Base-by-base conservation (phyloP, 2,113 vertebrate species). In the Vanacampus margaritifer region DNA sequence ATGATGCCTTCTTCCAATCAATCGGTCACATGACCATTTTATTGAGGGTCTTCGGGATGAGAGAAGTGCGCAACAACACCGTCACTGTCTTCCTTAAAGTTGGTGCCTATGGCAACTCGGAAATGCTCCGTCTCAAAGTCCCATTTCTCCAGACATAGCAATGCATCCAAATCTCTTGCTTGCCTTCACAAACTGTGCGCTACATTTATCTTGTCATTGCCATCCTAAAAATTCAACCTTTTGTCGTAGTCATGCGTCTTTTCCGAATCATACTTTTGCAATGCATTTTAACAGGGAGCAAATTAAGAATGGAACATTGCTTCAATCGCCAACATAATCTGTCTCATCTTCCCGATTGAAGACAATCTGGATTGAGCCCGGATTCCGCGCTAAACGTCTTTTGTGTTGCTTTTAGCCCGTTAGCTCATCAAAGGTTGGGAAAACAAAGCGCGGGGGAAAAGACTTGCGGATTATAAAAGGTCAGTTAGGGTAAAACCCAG, bases 71-170 rank as follows among this genome's bases (percentile, higher is more conserved):
- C 71, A 75, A 79, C 78, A 73, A 68, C 64, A 64, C 75, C 65
- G 54, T 84, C 64, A 80, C 48, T 36, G 67, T 50, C 68, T 80
- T 79, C 71, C 72, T 77, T 76, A 73, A 62, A 16, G 23, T 57
- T 65, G 67, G 74, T 79, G 77, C 79, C 74, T 74, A 82, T 84
- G 84, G 83, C 82, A 84, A 76, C 80, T 78, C 35, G 10, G 62
- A 70, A 69, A 69, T 71, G 72, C 72, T 79, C 72, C 65, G 64
- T 79, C 69, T 70, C 56, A 68, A 26, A 54, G 75, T 82, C 77
- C 81, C 81, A 89, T 54, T 83, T 84, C 73, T 70, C 71, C 54
- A 63, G 59, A 68, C 72, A 68, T 73, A 79, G 71, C 61, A 81
- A 73, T 66, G 67, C 73, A 79, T 70, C 81, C 78, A 76, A 70